Conservation (phyloP, 2,797 vertebrate genomes). For the Catamblyrhynchus diadema region DNA sequence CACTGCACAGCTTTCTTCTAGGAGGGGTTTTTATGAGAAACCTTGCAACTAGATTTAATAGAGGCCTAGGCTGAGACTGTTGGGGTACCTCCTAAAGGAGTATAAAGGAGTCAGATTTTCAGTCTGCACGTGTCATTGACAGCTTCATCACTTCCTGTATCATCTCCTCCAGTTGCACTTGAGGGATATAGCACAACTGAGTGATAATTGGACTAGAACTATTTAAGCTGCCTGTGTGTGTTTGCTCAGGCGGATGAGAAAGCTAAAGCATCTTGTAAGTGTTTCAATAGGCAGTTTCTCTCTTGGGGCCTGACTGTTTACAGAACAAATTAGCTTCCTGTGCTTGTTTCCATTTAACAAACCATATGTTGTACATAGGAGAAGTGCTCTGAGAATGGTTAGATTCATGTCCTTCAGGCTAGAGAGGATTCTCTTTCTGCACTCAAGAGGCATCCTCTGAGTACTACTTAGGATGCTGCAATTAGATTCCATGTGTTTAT, state of each 20-base stretch:
- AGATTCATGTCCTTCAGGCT: not conserved
- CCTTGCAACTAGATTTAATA: not conserved
- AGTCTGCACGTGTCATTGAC: not conserved
- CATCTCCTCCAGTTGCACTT: not conserved
- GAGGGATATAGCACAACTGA: not conserved
- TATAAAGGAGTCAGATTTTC: not conserved
- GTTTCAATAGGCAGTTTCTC: not conserved
- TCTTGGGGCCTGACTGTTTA: not conserved
- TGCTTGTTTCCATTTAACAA: conserved; percentile 13
- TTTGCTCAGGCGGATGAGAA: not conserved
- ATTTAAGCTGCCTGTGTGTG: not conserved
- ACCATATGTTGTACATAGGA: not conserved
- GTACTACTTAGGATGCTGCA: not conserved
- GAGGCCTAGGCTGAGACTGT: not conserved
- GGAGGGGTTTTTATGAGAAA: not conserved
- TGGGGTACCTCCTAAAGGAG: not conserved
- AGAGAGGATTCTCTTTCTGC: not conserved
- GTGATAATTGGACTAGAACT: not conserved
- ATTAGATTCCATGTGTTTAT: not conserved
- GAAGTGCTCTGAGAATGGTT: not conserved
- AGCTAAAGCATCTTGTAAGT: not conserved
- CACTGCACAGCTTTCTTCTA: not conserved
- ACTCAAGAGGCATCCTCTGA: not conserved
- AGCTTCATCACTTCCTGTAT: not conserved
- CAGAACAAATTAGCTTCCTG: conserved; percentile 1